Evolutionary conservation across 2,113 vertebrate species (phyloP), one percentile per base, ranked within the genome.

Genomic region (Cyprinodon variegatus): DNA sequence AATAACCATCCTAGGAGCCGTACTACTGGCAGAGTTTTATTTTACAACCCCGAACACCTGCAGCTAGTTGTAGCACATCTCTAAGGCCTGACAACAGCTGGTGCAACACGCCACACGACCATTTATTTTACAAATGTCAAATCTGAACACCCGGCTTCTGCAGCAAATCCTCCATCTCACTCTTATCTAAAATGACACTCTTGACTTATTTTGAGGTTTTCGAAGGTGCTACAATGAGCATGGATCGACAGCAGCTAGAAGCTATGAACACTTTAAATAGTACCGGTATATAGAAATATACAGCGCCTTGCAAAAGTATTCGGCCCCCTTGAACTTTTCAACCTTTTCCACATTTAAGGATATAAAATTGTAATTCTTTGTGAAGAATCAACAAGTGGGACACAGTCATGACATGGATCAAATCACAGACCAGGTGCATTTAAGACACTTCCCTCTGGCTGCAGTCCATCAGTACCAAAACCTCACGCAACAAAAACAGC

Each of bases 91-190:
- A 62, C 61, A 62, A 36, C 61, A 62, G 61, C 61, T 62, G 61
- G 36, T 65, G 63, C 40, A 57, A 57, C 50, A n/a, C 3, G 50
- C 50, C 9, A 57, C 50, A 8, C 50, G 15, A 57, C 50, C n/a
- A 20, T n/a, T 40, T 63, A 22, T 62, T 63, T 46, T 50, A 3
- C 1, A 20, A 72, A 46, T n/a, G 61, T 72, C 70, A 72, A 50
- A 17, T 61, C 36, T 65, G 39, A 65, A 65, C 41, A 48, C 3
- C 22, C 71, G 36, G 39, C 8, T 11, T 50, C 45, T n/a, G 11
- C 39, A 50, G 61, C 4, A 62, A 37, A 62, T 11, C 14, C 15
- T 73, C 37, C 22, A n/a, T 48, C 8, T 37, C 4, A 20, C 29
- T 60, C 6, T 36, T 50, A 15, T 38, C 50, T 59, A 37, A 43